Evolutionary conservation across 2,888 invertebrate species (phyloP).

Genomic region (Elysia crispata): DNA sequence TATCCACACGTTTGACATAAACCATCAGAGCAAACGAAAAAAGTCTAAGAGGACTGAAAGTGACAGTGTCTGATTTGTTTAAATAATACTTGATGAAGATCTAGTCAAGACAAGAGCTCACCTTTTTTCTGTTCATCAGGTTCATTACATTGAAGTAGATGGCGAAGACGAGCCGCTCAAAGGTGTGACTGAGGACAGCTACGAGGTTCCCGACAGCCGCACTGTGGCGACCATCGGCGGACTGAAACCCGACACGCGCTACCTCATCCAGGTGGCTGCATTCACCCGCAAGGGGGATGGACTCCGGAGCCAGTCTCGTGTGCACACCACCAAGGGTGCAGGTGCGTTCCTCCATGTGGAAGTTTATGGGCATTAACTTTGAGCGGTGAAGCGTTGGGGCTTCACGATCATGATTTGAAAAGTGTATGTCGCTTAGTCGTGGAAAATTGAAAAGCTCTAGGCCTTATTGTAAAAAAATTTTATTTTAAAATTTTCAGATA

Average conservation of each 20-base stretch:
- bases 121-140: too few species aligned
- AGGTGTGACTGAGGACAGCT: constrained; percentile 79
- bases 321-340: constrained; percentile 85
- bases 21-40: too few species aligned
- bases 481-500: too few species aligned
- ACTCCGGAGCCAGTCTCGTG: constrained; percentile 90
- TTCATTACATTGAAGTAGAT: constrained; percentile 78
- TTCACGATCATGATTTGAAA: background rate
- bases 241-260: constrained; percentile 95
- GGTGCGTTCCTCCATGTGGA: constrained; percentile 58
- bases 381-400: background rate
- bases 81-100: too few species aligned
- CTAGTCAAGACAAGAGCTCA: too few species aligned
- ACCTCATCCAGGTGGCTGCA: constrained; percentile 92
- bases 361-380: background rate
- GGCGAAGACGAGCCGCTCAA: constrained; percentile 61
- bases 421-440: too few species aligned
- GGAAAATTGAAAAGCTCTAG: too few species aligned
- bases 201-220: constrained; percentile 89
- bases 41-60: too few species aligned
- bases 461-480: too few species aligned
- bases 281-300: constrained; percentile 98
- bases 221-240: constrained; percentile 89
- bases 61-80: too few species aligned
- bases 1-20: too few species aligned